Evolutionary conservation across 2,797 vertebrate genomes (phyloP), one percentile per base, ranked within the genome.

Genomic region (Tadarida brasiliensis): DNA sequence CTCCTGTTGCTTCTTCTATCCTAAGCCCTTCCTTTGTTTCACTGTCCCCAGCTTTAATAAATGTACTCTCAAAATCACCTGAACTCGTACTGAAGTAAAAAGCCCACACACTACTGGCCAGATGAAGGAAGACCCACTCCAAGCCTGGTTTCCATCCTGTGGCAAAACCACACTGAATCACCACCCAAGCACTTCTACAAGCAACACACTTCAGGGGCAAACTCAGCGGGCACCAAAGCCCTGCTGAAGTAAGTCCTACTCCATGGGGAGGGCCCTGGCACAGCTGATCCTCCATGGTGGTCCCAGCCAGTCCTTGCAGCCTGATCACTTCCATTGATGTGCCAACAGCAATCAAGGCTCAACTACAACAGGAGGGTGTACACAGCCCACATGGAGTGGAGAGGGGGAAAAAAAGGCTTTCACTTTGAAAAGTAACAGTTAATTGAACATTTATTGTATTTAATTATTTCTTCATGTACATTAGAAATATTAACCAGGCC

Each of bases 391-490:
- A 44, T 44, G 39, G 39, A 44, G 39, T 44, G 39, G 15, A 14
- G 61, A 30, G 28, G 61, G 30, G 28, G 16, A 28, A 63, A 30
- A 63, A n/a, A 57, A 87, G n/a, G 15, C 88, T 59, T 88, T 67
- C n/a, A 67, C 47, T 88, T 78, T 91, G 51, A 78, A 95, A 92
- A 90, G 12, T 33, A 94, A 70, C 6, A 76, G 33, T 51, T 78
- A 71, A 85, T 24, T 88, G 56, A 70, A 94, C 83, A 61, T 22
- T 51, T 20, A 54, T 7, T 77, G 54, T 22, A 35, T 78, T 78
- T 54, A 12, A 33, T 54, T 78, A 24, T 76, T 77, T 87, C n/a
- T 88, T 44, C 4, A n/a, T 57, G 44, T 88, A 68, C 30, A 56
- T 91, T 70, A 68, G 65, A 63, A 86, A 47, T 88, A 63, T 54